phyloP scores from a whole-genome alignment of 64 coral and sea anemone species.

The Catalaphyllia jardinei region DNA sequence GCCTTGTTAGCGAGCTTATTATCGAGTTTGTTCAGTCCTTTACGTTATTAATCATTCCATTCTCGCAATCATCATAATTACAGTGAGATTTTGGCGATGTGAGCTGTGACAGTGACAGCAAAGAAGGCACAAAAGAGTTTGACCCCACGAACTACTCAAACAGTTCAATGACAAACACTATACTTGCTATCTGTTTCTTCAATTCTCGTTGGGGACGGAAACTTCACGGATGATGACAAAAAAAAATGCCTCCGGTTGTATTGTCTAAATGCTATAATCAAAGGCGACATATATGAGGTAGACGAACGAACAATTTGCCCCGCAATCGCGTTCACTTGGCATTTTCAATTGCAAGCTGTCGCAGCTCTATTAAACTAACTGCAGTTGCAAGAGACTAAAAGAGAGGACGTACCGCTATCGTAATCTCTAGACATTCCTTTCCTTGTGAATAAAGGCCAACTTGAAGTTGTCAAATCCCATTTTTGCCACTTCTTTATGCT shows the following conservation, averaged over 20 bases:
- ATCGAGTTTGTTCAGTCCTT: neutral
- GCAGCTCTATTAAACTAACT: no score
- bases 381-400: no score
- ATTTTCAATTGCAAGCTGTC: no score
- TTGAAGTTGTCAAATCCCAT: no score
- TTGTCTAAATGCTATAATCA: no score
- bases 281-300: no score
- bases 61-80: neutral
- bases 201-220: no score
- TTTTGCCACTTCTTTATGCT: neutral
- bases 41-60: neutral
- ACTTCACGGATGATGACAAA: no score
- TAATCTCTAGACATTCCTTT: neutral
- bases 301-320: no score
- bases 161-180: neutral
- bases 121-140: neutral
- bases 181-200: neutral
- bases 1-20: conserved; percentile 5
- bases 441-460: no score
- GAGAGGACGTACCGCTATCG: neutral
- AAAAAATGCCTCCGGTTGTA: no score
- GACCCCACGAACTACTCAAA: neutral
- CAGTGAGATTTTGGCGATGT: neutral
- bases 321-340: no score
- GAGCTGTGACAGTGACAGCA: neutral